Evolutionary conservation across 1,140 invertebrate genomes (phyloP), one percentile per base, ranked within the genome.

Genomic region (Papilio machaon): DNA sequence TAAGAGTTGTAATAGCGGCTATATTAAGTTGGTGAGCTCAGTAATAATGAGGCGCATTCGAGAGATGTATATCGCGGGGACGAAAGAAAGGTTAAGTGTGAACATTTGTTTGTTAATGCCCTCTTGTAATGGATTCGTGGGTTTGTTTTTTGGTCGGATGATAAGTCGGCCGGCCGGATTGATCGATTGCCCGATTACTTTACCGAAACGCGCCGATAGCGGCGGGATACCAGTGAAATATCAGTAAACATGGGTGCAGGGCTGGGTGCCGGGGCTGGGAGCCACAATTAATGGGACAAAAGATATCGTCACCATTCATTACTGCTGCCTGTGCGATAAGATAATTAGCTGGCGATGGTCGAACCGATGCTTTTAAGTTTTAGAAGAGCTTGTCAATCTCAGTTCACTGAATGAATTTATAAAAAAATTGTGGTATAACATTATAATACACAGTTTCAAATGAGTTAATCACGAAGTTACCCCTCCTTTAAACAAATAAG

Each of bases 31-130:
- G 81, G 87, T 83, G 82, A 80, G 80, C n/a, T 80, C 35, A 81
- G 85, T 89, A 91, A 92, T 94, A 94, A 94, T 94, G 91, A 94
- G 88, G 84, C 86, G 87, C 90, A 90, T 88, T 86, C 83, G 80
- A 86, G 87, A 90, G 91, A 92, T 92, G 87, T 88, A 91, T 91
- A 92, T 92, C 91, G 84, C 83, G 84, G 82, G 84, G 80, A 84
- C 84, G 86, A 89, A 89, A 92, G 90, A 91, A 91, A 94, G 91
- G 91, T 94, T 92, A 94, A 94, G 92, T 94, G 92, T 92, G 89
- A 92, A 94, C 92, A 92, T 92, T 94, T 94, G 92, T 94, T 92
- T 91, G 91, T 92, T 92, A 92, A 94, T 92, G 91, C 89, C 82
- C 87, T 86, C 81, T 83, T 88, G 85, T 91, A 89, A 89, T 89